phyloP scores from a whole-genome alignment of 2,113 vertebrate species.

The Raphicerus campestris region DNA sequence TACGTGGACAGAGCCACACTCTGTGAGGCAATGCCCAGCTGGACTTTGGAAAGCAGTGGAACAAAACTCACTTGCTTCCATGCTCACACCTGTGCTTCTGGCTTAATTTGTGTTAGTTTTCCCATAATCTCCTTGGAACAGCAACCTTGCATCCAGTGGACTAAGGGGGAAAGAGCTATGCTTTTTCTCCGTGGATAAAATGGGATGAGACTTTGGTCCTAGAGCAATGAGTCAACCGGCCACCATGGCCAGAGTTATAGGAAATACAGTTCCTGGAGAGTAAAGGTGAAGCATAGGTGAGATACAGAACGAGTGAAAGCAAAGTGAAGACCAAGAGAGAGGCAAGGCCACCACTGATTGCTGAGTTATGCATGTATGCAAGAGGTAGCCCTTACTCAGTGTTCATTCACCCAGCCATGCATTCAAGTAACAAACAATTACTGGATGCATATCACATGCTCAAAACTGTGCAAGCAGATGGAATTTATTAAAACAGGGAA shows the following conservation, averaged over 20 bases:
- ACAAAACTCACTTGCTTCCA: background rate
- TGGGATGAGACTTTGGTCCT: background rate
- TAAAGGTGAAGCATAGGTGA: background rate
- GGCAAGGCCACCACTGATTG: background rate
- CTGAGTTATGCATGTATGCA: accelerated
- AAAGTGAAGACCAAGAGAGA: background rate
- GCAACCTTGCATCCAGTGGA: background rate
- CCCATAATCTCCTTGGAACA: background rate
- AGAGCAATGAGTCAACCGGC: background rate
- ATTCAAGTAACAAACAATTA: background rate
- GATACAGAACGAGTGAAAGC: background rate
- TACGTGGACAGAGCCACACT: accelerated
- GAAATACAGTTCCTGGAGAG: background rate
- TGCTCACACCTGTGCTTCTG: accelerated
- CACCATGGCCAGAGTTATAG: background rate
- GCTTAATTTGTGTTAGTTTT: background rate
- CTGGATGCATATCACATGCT: accelerated
- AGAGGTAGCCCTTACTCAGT: background rate
- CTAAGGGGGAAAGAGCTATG: background rate
- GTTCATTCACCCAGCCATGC: background rate
- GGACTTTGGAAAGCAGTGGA: background rate
- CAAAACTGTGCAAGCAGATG: background rate
- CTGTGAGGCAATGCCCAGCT: background rate
- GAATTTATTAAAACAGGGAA: background rate
- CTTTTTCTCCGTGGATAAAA: background rate